A percentile compares a stretch with the other conserved stretches of the same genome.
These are phyloP conservation scores for Aspidoscelis tigris DNA, from an alignment of 2,113 vertebrate genomes.

Conservation along the genomic window DNA sequence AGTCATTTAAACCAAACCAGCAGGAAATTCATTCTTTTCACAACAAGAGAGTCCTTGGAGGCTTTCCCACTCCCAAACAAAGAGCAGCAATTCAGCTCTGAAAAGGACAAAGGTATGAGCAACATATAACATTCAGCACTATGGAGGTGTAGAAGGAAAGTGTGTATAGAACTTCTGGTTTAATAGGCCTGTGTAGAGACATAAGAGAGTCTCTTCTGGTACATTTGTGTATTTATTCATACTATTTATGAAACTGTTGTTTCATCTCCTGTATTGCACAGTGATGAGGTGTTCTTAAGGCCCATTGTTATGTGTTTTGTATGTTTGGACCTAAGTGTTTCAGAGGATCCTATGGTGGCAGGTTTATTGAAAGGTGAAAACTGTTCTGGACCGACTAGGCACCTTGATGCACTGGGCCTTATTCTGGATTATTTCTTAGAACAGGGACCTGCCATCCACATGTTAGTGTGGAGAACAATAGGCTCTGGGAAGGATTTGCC, in stretches of 20 bases:
- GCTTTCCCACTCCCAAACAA: slow-evolving; percentile 63
- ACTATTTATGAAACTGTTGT: slow-evolving; percentile 15
- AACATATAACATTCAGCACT: slow-evolving; percentile 9
- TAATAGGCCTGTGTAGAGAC: background rate
- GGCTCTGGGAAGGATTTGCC: too few species aligned
- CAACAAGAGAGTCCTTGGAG: slow-evolving; percentile 62
- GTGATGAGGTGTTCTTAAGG: too few species aligned
- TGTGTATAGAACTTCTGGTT: slow-evolving; percentile 36
- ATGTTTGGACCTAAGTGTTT: too few species aligned
- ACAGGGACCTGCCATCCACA: too few species aligned
- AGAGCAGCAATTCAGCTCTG: slow-evolving; percentile 61
- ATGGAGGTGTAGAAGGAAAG: slow-evolving; percentile 31
- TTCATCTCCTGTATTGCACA: background rate
- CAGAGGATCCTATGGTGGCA: too few species aligned
- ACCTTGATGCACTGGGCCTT: too few species aligned
- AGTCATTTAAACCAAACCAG: slow-evolving; percentile 70
- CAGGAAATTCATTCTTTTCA: slow-evolving; percentile 69
- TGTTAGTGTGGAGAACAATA: too few species aligned
- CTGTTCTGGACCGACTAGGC: too few species aligned
- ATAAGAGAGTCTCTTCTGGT: slow-evolving; percentile 3
- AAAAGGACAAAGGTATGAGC: slow-evolving; percentile 42
- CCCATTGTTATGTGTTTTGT: too few species aligned
- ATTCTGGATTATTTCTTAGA: too few species aligned
- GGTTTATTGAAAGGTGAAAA: too few species aligned
- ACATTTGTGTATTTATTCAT: background rate